Base-by-base conservation (phyloP, 2,113 vertebrate species). In the Cyprinodon variegatus region DNA sequence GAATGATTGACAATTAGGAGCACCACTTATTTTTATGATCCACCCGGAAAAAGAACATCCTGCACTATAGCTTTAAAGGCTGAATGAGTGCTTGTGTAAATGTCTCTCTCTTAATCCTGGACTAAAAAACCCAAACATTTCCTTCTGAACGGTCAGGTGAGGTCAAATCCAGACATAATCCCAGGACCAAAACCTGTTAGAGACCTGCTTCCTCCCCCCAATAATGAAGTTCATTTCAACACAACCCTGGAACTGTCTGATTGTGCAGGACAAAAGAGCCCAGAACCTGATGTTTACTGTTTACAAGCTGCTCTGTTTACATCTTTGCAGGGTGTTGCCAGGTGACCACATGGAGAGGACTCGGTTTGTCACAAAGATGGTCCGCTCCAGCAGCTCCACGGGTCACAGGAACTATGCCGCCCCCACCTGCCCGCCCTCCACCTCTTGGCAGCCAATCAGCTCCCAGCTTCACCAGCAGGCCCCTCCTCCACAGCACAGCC, bases 361-460 rank as follows among this genome's bases (percentile, higher is more conserved):
- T 0, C 93, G 94, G 61, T 94, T 92, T 64, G 73, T 43, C 61
- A 76, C 68, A 0, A 90, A 82, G 73, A 92, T 93, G 82, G 80
- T 92, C 3, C 87, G 87, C 3, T 93, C 90, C 70, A 91, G 86
- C 86, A 92, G 90, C 80, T 91, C 90, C 10, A 86, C 87, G 0
- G 88, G 75, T 73, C 80, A 71, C 73, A 70, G 85, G 61, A 75
- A 67, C 74, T 65, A 0, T 64, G 64, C 22, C 40, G 77, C 65
- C 78, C 94, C 41, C 80, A 65, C 72, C 0, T 97, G 96, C 78
- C 96, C 96, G 0, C 96, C 97, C 1, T 97, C 97, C 22, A 97
- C 97, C 0, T 98, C 98, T 0, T 97, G 96, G 95, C 97, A 97
- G 79, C 95, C 92, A 50, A 88, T 89, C 71, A 87, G 89, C 77